Conservation (phyloP, 2,113 vertebrate species). For the Myrmecobius fasciatus region DNA sequence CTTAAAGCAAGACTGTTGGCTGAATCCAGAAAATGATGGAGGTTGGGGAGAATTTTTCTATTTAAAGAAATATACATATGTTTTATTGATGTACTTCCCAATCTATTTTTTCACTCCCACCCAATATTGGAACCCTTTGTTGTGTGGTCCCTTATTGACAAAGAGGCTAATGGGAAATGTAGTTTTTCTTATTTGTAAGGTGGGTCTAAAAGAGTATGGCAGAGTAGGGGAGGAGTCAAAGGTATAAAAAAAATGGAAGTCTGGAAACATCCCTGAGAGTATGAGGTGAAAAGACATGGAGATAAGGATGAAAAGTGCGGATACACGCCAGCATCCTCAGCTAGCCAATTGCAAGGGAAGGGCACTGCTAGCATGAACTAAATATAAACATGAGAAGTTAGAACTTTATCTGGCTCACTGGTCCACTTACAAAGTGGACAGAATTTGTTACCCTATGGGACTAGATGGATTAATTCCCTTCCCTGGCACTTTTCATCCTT, state of each 20-base stretch:
- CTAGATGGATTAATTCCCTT: background rate
- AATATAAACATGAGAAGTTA: background rate
- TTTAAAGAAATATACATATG: conserved; percentile 2
- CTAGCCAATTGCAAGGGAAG: background rate
- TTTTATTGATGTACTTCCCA: conserved; percentile 33
- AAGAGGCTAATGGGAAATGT: background rate
- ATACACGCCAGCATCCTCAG: background rate
- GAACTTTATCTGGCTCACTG: background rate
- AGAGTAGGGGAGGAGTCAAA: background rate
- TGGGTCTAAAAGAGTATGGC: background rate
- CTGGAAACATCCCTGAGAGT: background rate
- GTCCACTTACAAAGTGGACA: background rate
- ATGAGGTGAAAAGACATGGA: background rate
- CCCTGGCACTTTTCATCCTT: background rate
- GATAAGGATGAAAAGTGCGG: background rate
- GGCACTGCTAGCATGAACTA: background rate
- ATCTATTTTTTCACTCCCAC: background rate
- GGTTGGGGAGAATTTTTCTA: conserved; percentile 65
- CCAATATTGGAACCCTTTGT: background rate
- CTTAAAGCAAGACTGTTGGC: conserved; percentile 63
- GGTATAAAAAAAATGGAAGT: background rate
- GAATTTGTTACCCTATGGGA: background rate
- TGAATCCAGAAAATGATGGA: conserved; percentile 69
- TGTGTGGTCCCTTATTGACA: background rate
- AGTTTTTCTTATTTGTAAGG: background rate